Evolutionary conservation across 2,797 vertebrate genomes (phyloP), one percentile per base, ranked within the genome.

Genomic region (Streptopelia turtur): DNA sequence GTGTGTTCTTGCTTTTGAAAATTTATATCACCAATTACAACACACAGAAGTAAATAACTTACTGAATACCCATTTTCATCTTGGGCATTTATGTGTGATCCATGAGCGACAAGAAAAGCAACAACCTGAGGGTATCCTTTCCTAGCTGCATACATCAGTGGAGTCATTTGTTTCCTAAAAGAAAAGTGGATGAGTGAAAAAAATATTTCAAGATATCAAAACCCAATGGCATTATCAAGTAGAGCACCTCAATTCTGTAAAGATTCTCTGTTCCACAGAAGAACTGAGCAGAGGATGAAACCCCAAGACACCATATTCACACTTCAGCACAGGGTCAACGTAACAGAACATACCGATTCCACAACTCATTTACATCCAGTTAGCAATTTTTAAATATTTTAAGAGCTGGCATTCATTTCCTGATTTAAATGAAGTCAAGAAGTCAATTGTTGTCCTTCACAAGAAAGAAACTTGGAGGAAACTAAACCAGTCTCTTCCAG

Each of bases 61-160:
- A 99, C 99, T 53, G 99, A 99, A 95, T 98, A 98, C 53, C 99
- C 99, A 25, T 96, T 97, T 71, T 83, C 77, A 85, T 99, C 98
- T 95, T 99, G 99, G 84, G 90, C 57, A 45, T 99, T 98, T 96
- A 99, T 79, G 56, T 98, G 96, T n/a, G 99, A 98, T 78, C 99
- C 98, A 33, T 98, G 97, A 86, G 98, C 98, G 16, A 98, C 98
- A 96, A 99, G 98, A 81, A 99, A 96, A 97, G 98, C 98, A 95
- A 99, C 98, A 59, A 99, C 98, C 28, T 97, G 98, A 92, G 97
- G 84, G 96, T 97, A 97, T 31, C 98, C 98, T 9, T 98, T 97
- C 72, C 97, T 98, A 56, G 99, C 98, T 57, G 98, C 98, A 72
- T 99, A 97, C 99, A 99, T 99, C 94, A 99, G 77, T 8, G 98